Base-by-base conservation (phyloP, 2,113 vertebrate species). In the Ammodytes marinus region DNA sequence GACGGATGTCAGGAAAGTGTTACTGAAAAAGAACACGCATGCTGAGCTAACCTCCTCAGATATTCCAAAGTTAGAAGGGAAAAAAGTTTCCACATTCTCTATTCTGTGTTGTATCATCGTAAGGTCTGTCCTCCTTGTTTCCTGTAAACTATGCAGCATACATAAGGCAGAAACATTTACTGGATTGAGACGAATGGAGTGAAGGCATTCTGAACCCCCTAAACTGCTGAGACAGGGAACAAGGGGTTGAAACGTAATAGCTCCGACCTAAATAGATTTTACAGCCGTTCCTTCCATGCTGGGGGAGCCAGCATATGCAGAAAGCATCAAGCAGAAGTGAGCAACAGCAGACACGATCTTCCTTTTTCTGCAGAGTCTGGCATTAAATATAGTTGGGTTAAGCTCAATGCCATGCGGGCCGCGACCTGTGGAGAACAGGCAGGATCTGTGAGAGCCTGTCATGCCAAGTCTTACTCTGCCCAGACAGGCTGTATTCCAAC, bases 191-290 rank as follows among this genome's bases (percentile, higher is more conserved):
- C 80, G 69, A 82, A 87, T 81, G 78, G 77, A 89, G 84, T 79
- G 49, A 12, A 54, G 84, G 69, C 35, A 11, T 78, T 14, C 12
- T 42, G 74, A 91, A 74, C 64, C 85, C 85, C 66, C 52, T 75
- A 82, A 90, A 89, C 12, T 87, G 88, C 91, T 64, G 80, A 88
- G 77, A 84, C 83, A 85, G 74, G 79, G 82, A 91, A 86, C 90
- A 91, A 83, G 86, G 86, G 27, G 37, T 73, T 75, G 90, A 92
- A 90, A 89, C 54, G 53, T 82, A 89, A 91, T 90, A 84, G 71
- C 77, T 85, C 72, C 93, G 92, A 93, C 91, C 92, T 79, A 90
- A 94, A 93, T 94, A 91, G 93, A 89, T 92, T 94, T 92, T 77
- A 89, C 92, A 93, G 93, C 81, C 75, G 59, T 72, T 86, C 66